Conservation (phyloP, 2,888 invertebrate species). For the Ferdinandea cuprea region DNA sequence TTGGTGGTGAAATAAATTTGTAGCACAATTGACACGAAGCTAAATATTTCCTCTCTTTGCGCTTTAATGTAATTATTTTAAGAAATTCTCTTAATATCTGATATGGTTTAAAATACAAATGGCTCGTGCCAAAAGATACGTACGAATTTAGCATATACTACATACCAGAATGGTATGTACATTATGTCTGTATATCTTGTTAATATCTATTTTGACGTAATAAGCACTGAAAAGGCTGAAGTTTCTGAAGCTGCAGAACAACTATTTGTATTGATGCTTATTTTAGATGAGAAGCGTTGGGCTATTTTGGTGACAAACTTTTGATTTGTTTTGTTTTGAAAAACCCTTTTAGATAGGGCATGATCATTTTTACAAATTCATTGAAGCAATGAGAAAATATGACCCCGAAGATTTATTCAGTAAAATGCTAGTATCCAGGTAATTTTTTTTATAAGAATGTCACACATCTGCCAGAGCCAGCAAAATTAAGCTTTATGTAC, state of each 20-base stretch:
- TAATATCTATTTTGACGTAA: conserved; percentile 1
- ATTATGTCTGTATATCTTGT: background rate
- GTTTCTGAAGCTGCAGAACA: background rate
- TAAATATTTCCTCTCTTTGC: background rate
- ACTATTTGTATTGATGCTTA: background rate
- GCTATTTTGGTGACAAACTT: background rate
- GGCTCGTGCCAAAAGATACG: conserved; percentile 53
- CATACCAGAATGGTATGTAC: background rate
- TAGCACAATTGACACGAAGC: conserved; percentile 25
- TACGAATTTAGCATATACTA: background rate
- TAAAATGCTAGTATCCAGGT: too few species aligned
- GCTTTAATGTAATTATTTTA: conserved; percentile 18
- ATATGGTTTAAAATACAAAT: conserved; percentile 33
- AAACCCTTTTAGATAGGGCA: too few species aligned
- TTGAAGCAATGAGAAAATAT: too few species aligned
- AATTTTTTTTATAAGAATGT: too few species aligned
- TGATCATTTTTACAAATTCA: too few species aligned
- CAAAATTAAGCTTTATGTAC: too few species aligned
- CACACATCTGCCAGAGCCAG: too few species aligned
- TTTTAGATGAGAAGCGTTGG: background rate
- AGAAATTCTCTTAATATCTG: conserved; percentile 16
- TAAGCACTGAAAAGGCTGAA: background rate
- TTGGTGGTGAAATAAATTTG: conserved; percentile 62
- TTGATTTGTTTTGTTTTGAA: too few species aligned
- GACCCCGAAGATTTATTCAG: too few species aligned